Evolutionary conservation across 2,888 invertebrate species (phyloP).

Genomic region (Acanthosepion esculentum): DNA sequence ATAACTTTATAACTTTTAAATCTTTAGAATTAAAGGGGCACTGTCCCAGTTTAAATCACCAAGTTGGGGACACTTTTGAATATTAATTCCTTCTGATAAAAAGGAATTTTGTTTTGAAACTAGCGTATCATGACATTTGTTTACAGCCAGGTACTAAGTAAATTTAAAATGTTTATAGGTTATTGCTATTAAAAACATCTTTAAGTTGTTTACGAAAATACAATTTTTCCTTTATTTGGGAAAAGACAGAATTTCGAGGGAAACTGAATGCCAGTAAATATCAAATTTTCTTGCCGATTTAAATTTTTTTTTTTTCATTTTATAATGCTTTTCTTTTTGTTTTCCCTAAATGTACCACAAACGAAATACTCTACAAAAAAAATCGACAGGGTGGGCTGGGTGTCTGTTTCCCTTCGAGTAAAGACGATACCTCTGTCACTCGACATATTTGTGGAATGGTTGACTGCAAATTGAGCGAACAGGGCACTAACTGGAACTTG

Average conservation of each 20-base stretch:
- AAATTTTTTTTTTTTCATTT: background rate
- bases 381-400: background rate
- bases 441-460: slow-evolving; percentile 14
- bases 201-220: too few species aligned
- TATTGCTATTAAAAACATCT: too few species aligned
- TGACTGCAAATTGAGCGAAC: background rate
- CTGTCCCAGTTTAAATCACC: too few species aligned
- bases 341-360: background rate
- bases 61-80: too few species aligned
- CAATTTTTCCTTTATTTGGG: too few species aligned
- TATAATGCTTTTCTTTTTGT: background rate
- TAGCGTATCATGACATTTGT: too few species aligned
- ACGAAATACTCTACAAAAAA: background rate
- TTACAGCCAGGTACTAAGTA: too few species aligned
- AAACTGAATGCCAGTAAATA: background rate
- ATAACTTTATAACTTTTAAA: too few species aligned
- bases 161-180: too few species aligned
- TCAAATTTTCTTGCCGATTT: background rate
- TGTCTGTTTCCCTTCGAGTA: background rate
- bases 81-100: too few species aligned
- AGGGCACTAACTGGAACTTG: background rate
- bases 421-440: background rate
- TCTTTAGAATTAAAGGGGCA: too few species aligned
- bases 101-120: too few species aligned
- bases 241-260: background rate